Evolutionary conservation across 2,797 vertebrate genomes (phyloP).

Genomic region (Acipenser transmontanus): DNA sequence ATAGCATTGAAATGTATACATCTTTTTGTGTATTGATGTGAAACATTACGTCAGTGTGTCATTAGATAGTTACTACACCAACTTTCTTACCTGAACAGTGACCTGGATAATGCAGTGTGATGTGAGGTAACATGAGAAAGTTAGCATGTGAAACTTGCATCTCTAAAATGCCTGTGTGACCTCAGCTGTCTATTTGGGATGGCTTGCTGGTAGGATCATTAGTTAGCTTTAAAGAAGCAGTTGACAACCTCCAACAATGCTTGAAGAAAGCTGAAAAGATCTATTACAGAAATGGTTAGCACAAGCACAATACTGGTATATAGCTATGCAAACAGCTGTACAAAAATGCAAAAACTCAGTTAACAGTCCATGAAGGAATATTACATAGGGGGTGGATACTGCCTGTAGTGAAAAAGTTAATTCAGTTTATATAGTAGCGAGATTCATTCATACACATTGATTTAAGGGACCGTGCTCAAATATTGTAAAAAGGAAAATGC

Average conservation of each 20-base stretch:
- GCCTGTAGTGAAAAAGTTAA: too few species aligned
- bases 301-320: slow-evolving; percentile 36
- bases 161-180: slow-evolving; percentile 31
- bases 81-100: slow-evolving; percentile 25
- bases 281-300: slow-evolving; percentile 57
- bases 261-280: slow-evolving; percentile 51
- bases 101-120: slow-evolving; percentile 8
- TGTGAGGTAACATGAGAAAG: slow-evolving; percentile 24
- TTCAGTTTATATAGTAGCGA: too few species aligned
- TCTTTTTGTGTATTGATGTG: not conserved
- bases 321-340: slow-evolving; percentile 23
- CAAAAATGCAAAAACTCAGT: not conserved
- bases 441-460: too few species aligned
- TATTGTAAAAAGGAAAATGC: too few species aligned
- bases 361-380: not conserved
- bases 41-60: not conserved
- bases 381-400: too few species aligned
- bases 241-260: slow-evolving; percentile 55
- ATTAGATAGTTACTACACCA: not conserved
- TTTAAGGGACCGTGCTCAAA: too few species aligned
- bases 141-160: slow-evolving; percentile 17
- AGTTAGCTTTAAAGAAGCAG: slow-evolving; percentile 58
- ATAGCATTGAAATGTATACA: not conserved
- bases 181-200: slow-evolving; percentile 29
- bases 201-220: slow-evolving; percentile 42